These are phyloP conservation scores for Rhinoderma darwinii DNA, from an alignment of 2,113 vertebrate genomes.

Conservation along the genomic window DNA sequence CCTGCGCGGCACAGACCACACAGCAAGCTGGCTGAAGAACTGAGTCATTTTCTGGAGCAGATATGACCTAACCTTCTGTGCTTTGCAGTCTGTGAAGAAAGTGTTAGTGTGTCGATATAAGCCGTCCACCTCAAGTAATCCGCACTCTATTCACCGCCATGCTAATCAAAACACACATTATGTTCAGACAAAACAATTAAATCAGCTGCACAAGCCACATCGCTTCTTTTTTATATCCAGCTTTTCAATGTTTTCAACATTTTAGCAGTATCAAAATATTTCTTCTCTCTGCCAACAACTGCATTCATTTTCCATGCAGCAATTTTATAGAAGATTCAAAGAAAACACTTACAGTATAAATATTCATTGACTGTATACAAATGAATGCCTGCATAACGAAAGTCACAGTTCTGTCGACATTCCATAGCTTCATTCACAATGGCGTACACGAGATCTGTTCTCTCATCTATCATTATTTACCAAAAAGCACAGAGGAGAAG, in stretches of 20 bases:
- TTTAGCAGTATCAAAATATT: slow-evolving; percentile 34
- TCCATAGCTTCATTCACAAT: not conserved
- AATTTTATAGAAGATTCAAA: not conserved
- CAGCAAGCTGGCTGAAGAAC: slow-evolving; percentile 72
- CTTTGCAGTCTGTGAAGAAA: slow-evolving; percentile 62
- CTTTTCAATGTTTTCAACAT: not conserved
- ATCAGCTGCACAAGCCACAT: slow-evolving; percentile 16
- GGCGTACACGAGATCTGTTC: not conserved
- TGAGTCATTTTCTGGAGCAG: slow-evolving; percentile 66
- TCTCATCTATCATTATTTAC: not conserved
- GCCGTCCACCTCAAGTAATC: slow-evolving; percentile 60
- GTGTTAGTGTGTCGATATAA: slow-evolving; percentile 52
- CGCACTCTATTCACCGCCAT: slow-evolving; percentile 61
- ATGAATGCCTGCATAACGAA: not conserved
- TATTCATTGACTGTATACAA: not conserved
- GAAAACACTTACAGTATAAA: not conserved
- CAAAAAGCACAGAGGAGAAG: not conserved
- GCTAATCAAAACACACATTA: slow-evolving; percentile 61
- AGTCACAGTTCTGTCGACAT: not conserved
- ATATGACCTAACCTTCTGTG: slow-evolving; percentile 62
- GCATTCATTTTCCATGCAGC: slow-evolving; percentile 17
- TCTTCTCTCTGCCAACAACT: not conserved
- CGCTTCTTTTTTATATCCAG: slow-evolving; percentile 8
- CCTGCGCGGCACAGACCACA: slow-evolving; percentile 79
- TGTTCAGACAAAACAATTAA: slow-evolving; percentile 42